Evolutionary conservation across 2,888 invertebrate genomes (phyloP).

Genomic region (Pocota personata): DNA sequence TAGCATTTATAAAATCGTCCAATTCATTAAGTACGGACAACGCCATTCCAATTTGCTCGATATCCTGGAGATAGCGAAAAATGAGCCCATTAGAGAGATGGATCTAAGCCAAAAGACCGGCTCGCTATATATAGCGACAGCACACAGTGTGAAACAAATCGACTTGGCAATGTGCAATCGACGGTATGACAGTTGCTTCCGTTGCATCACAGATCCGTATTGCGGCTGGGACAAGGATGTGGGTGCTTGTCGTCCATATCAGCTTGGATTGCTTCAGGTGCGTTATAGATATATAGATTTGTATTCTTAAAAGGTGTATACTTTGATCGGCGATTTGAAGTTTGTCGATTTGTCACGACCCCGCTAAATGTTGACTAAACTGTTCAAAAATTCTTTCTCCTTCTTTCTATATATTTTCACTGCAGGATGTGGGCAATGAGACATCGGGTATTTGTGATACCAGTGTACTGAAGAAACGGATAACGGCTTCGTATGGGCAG

Average conservation of each 20-base stretch:
- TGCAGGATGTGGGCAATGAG: slow-evolving; percentile 95
- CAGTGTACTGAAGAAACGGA: slow-evolving; percentile 93
- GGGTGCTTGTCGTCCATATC: slow-evolving; percentile 93
- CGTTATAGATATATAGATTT: slow-evolving; percentile 49
- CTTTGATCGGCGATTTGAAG: slow-evolving; percentile 33
- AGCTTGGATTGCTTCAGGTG: slow-evolving; percentile 87
- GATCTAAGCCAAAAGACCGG: slow-evolving; percentile 94
- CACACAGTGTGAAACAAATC: slow-evolving; percentile 93
- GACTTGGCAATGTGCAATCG: slow-evolving; percentile 94
- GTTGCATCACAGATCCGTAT: slow-evolving; percentile 97
- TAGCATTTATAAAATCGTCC: slow-evolving; percentile 96
- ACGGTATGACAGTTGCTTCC: slow-evolving; percentile 95
- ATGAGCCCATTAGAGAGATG: slow-evolving; percentile 94
- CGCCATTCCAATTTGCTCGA: slow-evolving; percentile 94
- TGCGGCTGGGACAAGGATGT: slow-evolving; percentile 98
- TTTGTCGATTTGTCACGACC: slow-evolving; percentile 66
- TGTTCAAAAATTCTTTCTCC: slow-evolving; percentile 43
- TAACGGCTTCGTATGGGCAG: slow-evolving; percentile 96
- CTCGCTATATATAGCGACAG: slow-evolving; percentile 94
- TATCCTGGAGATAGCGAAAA: slow-evolving; percentile 95
- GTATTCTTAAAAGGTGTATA: background rate
- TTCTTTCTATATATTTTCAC: slow-evolving; percentile 61
- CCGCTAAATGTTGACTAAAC: slow-evolving; percentile 70
- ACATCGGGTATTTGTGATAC: slow-evolving; percentile 95
- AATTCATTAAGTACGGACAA: slow-evolving; percentile 92